Evolutionary conservation across 1,140 invertebrate genomes (phyloP).

Genomic region (Drosophila rufa): DNA sequence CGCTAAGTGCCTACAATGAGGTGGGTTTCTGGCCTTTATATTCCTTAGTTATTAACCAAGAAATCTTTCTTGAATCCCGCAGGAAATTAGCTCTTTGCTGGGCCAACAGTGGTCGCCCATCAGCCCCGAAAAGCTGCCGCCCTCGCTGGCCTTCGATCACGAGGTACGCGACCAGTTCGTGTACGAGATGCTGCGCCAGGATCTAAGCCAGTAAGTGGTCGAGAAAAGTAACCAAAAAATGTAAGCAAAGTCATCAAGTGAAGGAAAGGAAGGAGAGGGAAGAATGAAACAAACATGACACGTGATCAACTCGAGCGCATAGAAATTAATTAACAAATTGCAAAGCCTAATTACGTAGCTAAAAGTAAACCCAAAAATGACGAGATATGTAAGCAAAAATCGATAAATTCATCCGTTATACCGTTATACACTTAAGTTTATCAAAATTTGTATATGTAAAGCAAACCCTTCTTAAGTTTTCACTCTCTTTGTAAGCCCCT

Average conservation of each 20-base stretch:
- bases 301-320: slow-evolving; percentile 71
- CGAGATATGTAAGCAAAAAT: slow-evolving; percentile 32
- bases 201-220: slow-evolving; percentile 68
- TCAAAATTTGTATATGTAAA: slow-evolving; percentile 60
- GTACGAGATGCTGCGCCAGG: slow-evolving; percentile 75
- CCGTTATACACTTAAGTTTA: slow-evolving; percentile 47
- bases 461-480: slow-evolving; percentile 46
- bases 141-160: slow-evolving; percentile 74
- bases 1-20: slow-evolving; percentile 67
- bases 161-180: slow-evolving; percentile 78
- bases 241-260: slow-evolving; percentile 52
- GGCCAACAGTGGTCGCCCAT: slow-evolving; percentile 85
- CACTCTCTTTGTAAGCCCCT: slow-evolving; percentile 25
- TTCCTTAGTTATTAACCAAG: background rate
- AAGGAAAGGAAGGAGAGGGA: slow-evolving; percentile 17
- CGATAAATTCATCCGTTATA: slow-evolving; percentile 41
- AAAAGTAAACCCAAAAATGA: slow-evolving; percentile 33
- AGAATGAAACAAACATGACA: slow-evolving; percentile 63
- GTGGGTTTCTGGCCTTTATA: slow-evolving; percentile 32
- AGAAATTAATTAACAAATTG: slow-evolving; percentile 55
- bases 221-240: slow-evolving; percentile 57
- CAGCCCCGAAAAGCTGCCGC: slow-evolving; percentile 81
- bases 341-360: slow-evolving; percentile 61
- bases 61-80: background rate
- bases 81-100: slow-evolving; percentile 85